Percentiles rank a stretch among this genome's conserved stretches.
Evolutionary conservation across 2,113 vertebrate species (phyloP).

Genomic region (Cepphus grylle): DNA sequence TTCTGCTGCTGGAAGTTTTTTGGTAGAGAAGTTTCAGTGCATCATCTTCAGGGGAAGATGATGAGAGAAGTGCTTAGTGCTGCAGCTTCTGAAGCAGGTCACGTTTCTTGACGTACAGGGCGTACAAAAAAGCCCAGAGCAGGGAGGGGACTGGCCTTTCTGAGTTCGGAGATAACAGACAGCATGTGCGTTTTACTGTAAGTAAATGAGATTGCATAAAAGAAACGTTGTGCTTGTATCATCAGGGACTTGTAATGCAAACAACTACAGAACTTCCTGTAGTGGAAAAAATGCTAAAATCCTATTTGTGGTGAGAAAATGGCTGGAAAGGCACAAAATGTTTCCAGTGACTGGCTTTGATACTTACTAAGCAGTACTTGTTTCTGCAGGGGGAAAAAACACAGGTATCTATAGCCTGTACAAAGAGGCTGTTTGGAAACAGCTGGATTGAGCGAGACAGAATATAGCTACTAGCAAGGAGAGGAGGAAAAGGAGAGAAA

Average conservation of each 20-base stretch:
- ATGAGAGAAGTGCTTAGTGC: not conserved
- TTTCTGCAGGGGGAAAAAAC: fast-evolving
- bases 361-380: not conserved
- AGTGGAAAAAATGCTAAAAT: not conserved
- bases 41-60: not conserved
- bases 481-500: not conserved
- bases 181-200: not conserved
- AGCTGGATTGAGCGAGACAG: not conserved
- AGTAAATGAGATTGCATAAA: not conserved
- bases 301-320: not conserved
- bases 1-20: not conserved
- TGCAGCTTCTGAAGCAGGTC: not conserved
- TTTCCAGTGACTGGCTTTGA: not conserved
- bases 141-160: not conserved
- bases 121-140: not conserved
- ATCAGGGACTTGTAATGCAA: not conserved
- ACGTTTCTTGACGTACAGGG: not conserved
- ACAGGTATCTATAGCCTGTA: not conserved
- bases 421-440: not conserved
- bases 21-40: not conserved
- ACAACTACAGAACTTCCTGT: not conserved
- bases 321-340: not conserved
- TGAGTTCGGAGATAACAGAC: not conserved
- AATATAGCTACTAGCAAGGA: not conserved
- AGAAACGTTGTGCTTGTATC: not conserved